Evolutionary conservation across 2,113 vertebrate species (phyloP).

Genomic region (Mugil cephalus): DNA sequence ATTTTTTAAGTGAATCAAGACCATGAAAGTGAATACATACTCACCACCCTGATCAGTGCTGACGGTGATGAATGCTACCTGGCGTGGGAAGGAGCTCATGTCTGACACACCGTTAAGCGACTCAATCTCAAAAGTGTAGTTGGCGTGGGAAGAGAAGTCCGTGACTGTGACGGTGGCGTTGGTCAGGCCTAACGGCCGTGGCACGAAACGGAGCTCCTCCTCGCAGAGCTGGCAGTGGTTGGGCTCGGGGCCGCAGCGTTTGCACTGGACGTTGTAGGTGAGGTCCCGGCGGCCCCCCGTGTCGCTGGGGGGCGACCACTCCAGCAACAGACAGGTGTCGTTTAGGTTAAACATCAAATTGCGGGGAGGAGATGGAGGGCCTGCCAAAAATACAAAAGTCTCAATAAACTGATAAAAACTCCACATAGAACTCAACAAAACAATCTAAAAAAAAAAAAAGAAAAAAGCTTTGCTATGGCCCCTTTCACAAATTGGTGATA

Average conservation of each 20-base stretch:
- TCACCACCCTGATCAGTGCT: slow-evolving; percentile 94
- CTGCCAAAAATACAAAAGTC: slow-evolving; percentile 64
- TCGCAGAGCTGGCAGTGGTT: slow-evolving; percentile 90
- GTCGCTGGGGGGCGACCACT: slow-evolving; percentile 95
- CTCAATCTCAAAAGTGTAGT: slow-evolving; percentile 98
- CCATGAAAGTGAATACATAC: slow-evolving; percentile 47
- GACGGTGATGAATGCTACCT: slow-evolving; percentile 91
- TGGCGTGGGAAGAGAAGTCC: slow-evolving; percentile 92
- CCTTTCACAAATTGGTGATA: too few species aligned
- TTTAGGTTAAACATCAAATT: slow-evolving; percentile 94
- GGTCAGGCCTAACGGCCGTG: slow-evolving; percentile 88
- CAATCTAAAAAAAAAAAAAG: too few species aligned
- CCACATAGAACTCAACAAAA: too few species aligned
- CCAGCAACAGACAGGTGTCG: slow-evolving; percentile 92
- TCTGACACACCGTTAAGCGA: slow-evolving; percentile 93
- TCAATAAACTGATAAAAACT: neutral
- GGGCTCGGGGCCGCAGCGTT: slow-evolving; percentile 88
- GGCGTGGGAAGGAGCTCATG: slow-evolving; percentile 90
- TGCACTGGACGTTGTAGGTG: slow-evolving; percentile 93
- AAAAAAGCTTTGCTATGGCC: too few species aligned
- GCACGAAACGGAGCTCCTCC: slow-evolving; percentile 92
- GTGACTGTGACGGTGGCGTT: slow-evolving; percentile 90
- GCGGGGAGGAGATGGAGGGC: slow-evolving; percentile 88
- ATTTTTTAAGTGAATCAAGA: neutral
- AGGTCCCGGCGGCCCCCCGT: slow-evolving; percentile 93